Evolutionary conservation across 1,140 invertebrate species (phyloP), one percentile per base, ranked within the genome.

Genomic region (Penaeus chinensis): DNA sequence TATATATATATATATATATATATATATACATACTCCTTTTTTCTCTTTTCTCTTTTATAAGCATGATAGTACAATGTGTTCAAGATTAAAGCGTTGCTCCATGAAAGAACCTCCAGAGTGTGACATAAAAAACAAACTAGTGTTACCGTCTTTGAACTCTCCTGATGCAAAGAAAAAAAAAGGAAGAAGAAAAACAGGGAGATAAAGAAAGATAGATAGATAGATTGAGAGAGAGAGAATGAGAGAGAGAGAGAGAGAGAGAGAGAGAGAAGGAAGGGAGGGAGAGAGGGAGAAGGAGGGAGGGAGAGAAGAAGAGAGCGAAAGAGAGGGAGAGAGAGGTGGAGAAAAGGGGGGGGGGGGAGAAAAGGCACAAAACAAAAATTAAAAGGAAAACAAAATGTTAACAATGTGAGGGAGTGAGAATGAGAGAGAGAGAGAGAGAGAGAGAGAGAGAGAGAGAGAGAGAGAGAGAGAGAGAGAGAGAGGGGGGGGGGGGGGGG

Each of bases 1-100:
- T 42, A 42, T 37, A 78, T 78, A 78, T 37, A 78, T 78, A 78
- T 18, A 78, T 78, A 77, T 42, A 77, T 77, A 77, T 27, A 77
- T 77, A 77, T 27, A 77, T 77, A 32, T 13, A 77, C 1, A 78
- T 18, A 71, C 11, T 13, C 54, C 8, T 13, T 54, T 54, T 54
- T 54, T 54, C 54, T 13, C 54, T 54, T 13, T 13, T 13, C 8
- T 2, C 10, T 54, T 54, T 54, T 13, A 54, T 54, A 54, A 54
- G 16, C 54, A 8, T 54, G 54, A 16, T 8, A 54, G 0, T 54
- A 54, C 54, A 54, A 54, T 54, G 54, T 54, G 10, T 54, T 54
- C 5, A 42, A 32, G 32, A 77, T 47, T 47, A 77, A 37, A 37
- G n/a, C 22, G 54, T 10, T 24, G 16, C 37, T 24, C 13, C 24